Evolutionary conservation across 2,888 invertebrate species (phyloP), one percentile per base, ranked within the genome.

Genomic region (Agrilus biguttatus): DNA sequence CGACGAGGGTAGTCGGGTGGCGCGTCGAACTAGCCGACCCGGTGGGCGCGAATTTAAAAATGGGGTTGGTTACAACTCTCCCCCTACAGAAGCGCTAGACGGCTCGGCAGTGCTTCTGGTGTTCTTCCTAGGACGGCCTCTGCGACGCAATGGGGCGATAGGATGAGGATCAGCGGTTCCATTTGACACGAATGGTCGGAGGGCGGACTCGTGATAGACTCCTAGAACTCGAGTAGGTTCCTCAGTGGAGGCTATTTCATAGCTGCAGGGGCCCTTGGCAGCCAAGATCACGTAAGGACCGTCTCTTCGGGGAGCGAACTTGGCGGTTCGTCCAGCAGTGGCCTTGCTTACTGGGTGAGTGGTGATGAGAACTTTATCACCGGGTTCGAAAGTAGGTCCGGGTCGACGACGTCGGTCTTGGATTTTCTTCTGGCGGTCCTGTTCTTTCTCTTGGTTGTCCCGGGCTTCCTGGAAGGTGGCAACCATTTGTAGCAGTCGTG

Each of bases 241-340:
- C 48, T 51, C 35, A 34, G 47, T 19, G 35, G 43, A 36, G 8
- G 43, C 37, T 5, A 47, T 17, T 14, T 43, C 40, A 14, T 43
- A 43, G n/a, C 39, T 40, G 12, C 33, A 13, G 14, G 40, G 36
- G 7, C 38, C 23, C 6, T 39, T 36, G 21, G 17, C 33, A 5
- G 33, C 14, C n/a, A 40, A n/a, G 14, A 36, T 40, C 13, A 14
- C 19, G 14, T 43, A 43, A 17, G 39, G 14, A 37, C 45, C 5
- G 28, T 34, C 19, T 42, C 32, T 38, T 32, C 21, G 32, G 33
- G 14, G 23, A 13, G 12, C 36, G 12, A 42, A 39, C 39, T 38
- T 42, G 42, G 14, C 35, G n/a, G 12, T 41, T 8, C 34, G 6
- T 5, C 5, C 17, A 4, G 4, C 12, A 5, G 12, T 13, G 12